phyloP scores from a whole-genome alignment of 2,888 invertebrate species.

The Drosophila buzzatii region DNA sequence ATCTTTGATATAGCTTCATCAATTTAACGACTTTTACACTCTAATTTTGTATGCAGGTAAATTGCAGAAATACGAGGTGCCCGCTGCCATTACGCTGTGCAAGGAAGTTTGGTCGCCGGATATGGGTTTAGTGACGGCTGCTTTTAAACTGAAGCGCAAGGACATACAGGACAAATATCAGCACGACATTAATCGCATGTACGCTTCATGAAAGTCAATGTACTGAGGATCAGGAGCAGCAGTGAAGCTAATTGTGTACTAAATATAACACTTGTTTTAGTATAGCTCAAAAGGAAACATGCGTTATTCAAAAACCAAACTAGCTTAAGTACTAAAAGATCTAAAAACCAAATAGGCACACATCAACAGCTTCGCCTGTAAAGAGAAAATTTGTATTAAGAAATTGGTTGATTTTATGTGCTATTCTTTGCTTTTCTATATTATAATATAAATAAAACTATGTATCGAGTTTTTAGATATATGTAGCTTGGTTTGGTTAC shows the following conservation, averaged over 20 bases:
- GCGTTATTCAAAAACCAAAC: slow-evolving; percentile 61
- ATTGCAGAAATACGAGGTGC: slow-evolving; percentile 96
- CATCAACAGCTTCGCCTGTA: slow-evolving; percentile 27
- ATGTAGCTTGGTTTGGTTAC: slow-evolving; percentile 50
- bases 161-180: slow-evolving; percentile 97
- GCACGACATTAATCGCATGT: slow-evolving; percentile 96
- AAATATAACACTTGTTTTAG: slow-evolving; percentile 49
- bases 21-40: background rate
- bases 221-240: slow-evolving; percentile 56
- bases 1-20: background rate
- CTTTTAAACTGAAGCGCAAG: slow-evolving; percentile 98
- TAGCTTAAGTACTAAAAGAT: slow-evolving; percentile 66
- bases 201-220: slow-evolving; percentile 91
- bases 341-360: slow-evolving; percentile 49
- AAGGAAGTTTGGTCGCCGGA: slow-evolving; percentile 98
- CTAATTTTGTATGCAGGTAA: slow-evolving; percentile 88
- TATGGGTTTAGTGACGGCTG: slow-evolving; percentile 98
- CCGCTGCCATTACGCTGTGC: slow-evolving; percentile 94
- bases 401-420: slow-evolving; percentile 35
- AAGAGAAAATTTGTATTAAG: slow-evolving; percentile 32
- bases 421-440: slow-evolving; percentile 28
- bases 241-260: slow-evolving; percentile 55
- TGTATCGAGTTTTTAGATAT: slow-evolving; percentile 43
- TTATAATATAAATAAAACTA: slow-evolving; percentile 35
- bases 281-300: slow-evolving; percentile 45